These are phyloP conservation scores for Xylocopa sonorina DNA, from an alignment of 1,140 invertebrate species.

Conservation along the genomic window DNA sequence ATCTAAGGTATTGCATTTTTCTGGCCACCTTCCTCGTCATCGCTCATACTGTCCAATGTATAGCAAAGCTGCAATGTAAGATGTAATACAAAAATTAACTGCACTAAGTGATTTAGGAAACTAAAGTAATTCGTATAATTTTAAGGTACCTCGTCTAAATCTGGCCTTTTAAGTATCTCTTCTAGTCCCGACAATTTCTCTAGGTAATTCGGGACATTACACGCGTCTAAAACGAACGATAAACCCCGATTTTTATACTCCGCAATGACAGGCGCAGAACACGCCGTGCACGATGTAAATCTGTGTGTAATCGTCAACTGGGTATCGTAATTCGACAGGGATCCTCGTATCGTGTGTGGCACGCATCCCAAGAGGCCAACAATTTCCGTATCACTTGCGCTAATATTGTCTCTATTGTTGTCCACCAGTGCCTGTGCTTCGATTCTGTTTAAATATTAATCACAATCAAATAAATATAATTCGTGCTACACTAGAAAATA, in stretches of 20 bases:
- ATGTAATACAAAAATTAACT: neutral
- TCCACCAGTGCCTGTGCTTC: constrained; percentile 75
- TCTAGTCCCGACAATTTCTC: constrained; percentile 94
- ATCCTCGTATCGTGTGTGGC: constrained; percentile 97
- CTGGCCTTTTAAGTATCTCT: constrained; percentile 86
- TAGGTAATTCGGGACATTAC: constrained; percentile 92
- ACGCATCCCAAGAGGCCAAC: constrained; percentile 91
- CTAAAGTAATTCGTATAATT: neutral
- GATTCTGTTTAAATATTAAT: constrained; percentile 69
- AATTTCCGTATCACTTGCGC: constrained; percentile 81
- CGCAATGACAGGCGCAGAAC: constrained; percentile 87
- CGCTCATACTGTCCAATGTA: constrained; percentile 71
- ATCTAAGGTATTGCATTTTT: neutral
- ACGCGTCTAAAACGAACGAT: constrained; percentile 92
- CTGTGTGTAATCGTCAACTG: constrained; percentile 91
- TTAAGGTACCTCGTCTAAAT: constrained; percentile 84
- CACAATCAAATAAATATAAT: neutral
- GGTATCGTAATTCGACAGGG: constrained; percentile 90
- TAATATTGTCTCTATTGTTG: constrained; percentile 85
- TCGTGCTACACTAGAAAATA: neutral
- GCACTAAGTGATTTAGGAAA: neutral
- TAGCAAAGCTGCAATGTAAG: constrained; percentile 71
- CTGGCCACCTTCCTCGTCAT: constrained; percentile 61
- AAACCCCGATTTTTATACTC: constrained; percentile 87
- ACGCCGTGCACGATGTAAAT: constrained; percentile 96